phyloP scores from a whole-genome alignment of 1,140 invertebrate species.

The Acromyrmex echinatior region DNA sequence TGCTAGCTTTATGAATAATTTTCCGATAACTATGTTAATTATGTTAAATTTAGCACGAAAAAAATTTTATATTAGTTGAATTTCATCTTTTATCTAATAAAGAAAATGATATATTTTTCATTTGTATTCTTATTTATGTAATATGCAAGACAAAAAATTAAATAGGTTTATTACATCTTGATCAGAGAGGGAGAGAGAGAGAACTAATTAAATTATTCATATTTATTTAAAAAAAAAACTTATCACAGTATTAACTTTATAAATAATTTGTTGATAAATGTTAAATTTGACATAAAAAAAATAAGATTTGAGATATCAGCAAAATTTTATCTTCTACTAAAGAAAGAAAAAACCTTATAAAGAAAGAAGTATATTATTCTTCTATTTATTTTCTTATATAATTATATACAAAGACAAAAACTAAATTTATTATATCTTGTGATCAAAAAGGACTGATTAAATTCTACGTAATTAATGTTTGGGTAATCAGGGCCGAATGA shows the following conservation, averaged over 20 bases:
- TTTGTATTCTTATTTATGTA: not conserved
- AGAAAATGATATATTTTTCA: not conserved
- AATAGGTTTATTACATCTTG: not conserved
- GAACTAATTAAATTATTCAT: not conserved
- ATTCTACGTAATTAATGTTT: slow-evolving; percentile 38
- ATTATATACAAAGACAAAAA: not conserved
- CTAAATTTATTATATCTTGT: not conserved
- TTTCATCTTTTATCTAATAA: not conserved
- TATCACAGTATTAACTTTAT: not conserved
- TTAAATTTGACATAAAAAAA: not conserved
- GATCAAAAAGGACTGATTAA: slow-evolving; percentile 2
- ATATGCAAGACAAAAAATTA: not conserved
- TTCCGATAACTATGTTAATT: no score
- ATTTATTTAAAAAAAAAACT: slow-evolving; percentile 3
- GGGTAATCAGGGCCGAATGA: slow-evolving; percentile 11
- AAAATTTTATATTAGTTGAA: not conserved
- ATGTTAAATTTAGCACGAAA: not conserved
- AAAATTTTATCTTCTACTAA: not conserved
- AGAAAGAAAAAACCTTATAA: not conserved
- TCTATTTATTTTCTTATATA: not conserved
- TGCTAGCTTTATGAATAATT: not conserved
- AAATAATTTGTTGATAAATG: not conserved
- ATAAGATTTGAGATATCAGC: not conserved
- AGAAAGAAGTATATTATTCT: not conserved
- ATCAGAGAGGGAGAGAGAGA: no score